Evolutionary conservation across 2,888 invertebrate species (phyloP).

Genomic region (Hypercompe scribonia): DNA sequence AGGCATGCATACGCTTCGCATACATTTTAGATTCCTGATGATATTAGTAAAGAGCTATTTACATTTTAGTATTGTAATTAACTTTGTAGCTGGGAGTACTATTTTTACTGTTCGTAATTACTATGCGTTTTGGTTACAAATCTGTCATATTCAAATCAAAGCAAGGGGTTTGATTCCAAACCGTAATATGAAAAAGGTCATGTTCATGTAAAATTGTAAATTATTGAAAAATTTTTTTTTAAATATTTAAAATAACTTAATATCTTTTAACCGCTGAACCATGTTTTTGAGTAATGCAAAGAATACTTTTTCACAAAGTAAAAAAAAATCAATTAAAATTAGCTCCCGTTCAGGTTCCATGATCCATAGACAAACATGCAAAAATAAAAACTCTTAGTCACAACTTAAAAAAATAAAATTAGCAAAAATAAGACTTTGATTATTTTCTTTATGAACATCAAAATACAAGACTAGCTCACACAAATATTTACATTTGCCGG

Average conservation of each 20-base stretch:
- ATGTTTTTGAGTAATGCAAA: too few species aligned
- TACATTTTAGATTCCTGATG: slow-evolving; percentile 1
- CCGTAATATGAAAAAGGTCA: background rate
- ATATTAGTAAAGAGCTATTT: background rate
- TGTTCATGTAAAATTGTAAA: background rate
- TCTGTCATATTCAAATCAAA: background rate
- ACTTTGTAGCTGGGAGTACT: background rate
- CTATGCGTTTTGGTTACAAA: background rate
- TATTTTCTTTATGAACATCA: too few species aligned
- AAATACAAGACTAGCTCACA: background rate
- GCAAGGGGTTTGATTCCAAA: background rate
- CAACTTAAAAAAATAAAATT: background rate
- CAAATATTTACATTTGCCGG: slow-evolving; percentile 34
- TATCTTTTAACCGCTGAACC: too few species aligned
- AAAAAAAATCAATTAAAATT: too few species aligned
- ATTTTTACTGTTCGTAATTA: background rate
- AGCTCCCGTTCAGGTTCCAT: too few species aligned
- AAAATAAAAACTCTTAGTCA: too few species aligned
- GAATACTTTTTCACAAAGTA: too few species aligned
- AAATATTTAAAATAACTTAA: too few species aligned
- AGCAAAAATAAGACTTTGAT: too few species aligned
- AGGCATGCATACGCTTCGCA: slow-evolving; percentile 19
- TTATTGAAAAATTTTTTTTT: too few species aligned
- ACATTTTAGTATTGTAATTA: background rate
- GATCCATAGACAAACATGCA: too few species aligned